A percentile compares a stretch with the other conserved stretches of the same genome.
Evolutionary conservation across 1,140 invertebrate species (phyloP).

Genomic region (Bombus vancouverensis): DNA sequence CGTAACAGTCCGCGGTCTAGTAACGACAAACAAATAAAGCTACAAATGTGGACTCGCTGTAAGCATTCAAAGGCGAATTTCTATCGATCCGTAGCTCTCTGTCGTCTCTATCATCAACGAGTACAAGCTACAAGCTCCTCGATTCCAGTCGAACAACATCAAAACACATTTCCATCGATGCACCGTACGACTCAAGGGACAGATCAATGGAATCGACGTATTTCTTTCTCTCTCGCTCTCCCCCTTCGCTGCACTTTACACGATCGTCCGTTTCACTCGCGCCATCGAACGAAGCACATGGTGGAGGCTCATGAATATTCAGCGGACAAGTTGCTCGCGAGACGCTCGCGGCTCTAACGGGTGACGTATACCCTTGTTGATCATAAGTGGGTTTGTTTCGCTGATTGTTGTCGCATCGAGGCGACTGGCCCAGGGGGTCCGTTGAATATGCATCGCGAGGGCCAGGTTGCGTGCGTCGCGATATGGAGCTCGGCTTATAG

Average conservation of each 20-base stretch:
- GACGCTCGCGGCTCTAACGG: slow-evolving; percentile 67
- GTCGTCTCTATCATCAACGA: background rate
- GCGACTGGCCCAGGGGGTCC: slow-evolving; percentile 56
- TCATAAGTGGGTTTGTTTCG: slow-evolving; percentile 80
- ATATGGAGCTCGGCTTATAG: slow-evolving; percentile 64
- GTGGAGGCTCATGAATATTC: slow-evolving; percentile 76
- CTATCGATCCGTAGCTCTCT: background rate
- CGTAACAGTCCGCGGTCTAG: too few relatives aligned
- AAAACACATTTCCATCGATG: slow-evolving; percentile 9
- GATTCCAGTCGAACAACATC: background rate
- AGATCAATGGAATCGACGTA: slow-evolving; percentile 14
- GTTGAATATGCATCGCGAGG: slow-evolving; percentile 72
- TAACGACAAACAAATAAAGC: too few relatives aligned
- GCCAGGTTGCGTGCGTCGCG: slow-evolving; percentile 46
- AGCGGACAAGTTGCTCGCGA: slow-evolving; percentile 75
- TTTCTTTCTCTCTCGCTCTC: too few relatives aligned
- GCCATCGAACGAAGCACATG: slow-evolving; percentile 31
- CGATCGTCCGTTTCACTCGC: slow-evolving; percentile 33
- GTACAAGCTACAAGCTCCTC: background rate
- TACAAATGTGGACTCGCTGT: too few relatives aligned
- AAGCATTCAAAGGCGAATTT: background rate
- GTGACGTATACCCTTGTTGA: slow-evolving; percentile 78
- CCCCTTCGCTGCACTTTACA: too few relatives aligned
- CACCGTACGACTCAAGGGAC: background rate
- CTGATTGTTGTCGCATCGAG: slow-evolving; percentile 77